Conservation (phyloP, 2,888 invertebrate species). For the Gnatocerus cornutus region DNA sequence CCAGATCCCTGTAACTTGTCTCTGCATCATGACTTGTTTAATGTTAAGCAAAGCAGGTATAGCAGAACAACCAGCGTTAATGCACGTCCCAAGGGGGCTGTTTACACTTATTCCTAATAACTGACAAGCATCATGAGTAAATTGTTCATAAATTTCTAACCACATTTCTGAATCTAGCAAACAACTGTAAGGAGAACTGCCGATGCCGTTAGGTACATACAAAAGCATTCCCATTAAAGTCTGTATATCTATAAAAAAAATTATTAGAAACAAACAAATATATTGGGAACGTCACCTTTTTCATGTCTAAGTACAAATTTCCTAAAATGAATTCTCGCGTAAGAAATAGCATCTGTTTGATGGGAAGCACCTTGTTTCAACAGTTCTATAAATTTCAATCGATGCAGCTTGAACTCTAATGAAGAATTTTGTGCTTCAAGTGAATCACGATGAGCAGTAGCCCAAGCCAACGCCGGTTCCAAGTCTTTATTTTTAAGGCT, state of each 20-base stretch:
- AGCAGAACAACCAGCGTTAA: conserved; percentile 94
- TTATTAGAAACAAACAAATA: conserved; percentile 7
- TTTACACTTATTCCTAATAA: conserved; percentile 91
- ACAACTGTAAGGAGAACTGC: conserved; percentile 85
- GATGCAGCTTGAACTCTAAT: conserved; percentile 87
- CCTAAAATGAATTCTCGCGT: conserved; percentile 89
- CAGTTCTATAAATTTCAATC: conserved; percentile 85
- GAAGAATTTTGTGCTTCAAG: conserved; percentile 81
- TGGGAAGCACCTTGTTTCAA: conserved; percentile 78
- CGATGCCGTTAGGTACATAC: conserved; percentile 85
- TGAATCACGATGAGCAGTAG: conserved; percentile 81
- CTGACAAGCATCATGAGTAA: conserved; percentile 93
- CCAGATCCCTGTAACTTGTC: conserved; percentile 95
- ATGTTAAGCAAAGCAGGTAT: conserved; percentile 96
- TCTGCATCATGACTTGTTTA: conserved; percentile 90
- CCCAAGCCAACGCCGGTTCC: conserved; percentile 91
- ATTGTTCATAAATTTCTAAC: conserved; percentile 91
- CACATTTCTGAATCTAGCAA: conserved; percentile 85
- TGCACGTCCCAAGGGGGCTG: conserved; percentile 92
- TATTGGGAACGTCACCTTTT: conserved; percentile 74
- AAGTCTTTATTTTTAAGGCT: conserved; percentile 88
- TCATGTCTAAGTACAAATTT: conserved; percentile 85
- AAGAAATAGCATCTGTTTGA: conserved; percentile 89
- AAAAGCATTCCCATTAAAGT: conserved; percentile 89
- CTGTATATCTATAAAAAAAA: conserved; percentile 80